phyloP scores from a whole-genome alignment of 1,140 invertebrate species.

The Delia radicum region DNA sequence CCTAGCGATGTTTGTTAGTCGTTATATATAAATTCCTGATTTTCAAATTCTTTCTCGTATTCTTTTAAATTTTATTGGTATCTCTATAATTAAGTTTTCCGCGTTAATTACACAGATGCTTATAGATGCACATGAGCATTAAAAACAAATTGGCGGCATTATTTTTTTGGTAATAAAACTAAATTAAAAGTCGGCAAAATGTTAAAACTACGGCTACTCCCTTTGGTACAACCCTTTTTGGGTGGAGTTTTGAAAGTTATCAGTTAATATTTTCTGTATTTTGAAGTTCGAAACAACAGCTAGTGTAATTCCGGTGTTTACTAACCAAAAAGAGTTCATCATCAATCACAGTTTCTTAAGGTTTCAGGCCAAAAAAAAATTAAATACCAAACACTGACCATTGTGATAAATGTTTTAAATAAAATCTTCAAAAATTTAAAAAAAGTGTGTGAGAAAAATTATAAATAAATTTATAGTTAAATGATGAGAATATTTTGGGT shows the following conservation, averaged over 20 bases:
- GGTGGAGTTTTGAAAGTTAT: slow-evolving; percentile 25
- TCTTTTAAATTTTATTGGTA: background rate
- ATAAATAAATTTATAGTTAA: background rate
- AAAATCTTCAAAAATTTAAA: background rate
- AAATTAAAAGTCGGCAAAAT: slow-evolving; percentile 13
- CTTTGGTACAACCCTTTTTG: slow-evolving; percentile 7
- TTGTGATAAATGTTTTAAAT: background rate
- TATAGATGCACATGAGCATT: background rate
- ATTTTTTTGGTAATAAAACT: background rate
- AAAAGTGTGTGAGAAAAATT: background rate
- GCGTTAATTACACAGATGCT: slow-evolving; percentile 12
- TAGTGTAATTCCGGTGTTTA: slow-evolving; percentile 22
- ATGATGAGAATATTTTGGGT: background rate
- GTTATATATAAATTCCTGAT: background rate
- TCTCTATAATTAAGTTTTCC: slow-evolving; percentile 22
- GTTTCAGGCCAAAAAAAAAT: background rate
- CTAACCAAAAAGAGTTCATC: background rate
- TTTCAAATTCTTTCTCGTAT: background rate
- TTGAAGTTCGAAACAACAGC: background rate
- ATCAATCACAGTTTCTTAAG: slow-evolving; percentile 16
- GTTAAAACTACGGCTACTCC: slow-evolving; percentile 13
- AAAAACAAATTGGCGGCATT: slow-evolving; percentile 1
- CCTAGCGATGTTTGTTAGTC: background rate
- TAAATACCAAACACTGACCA: background rate
- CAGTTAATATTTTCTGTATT: slow-evolving; percentile 15